Evolutionary conservation across 2,797 vertebrate genomes (phyloP).

Genomic region (Acrocephalus scirpaceus): DNA sequence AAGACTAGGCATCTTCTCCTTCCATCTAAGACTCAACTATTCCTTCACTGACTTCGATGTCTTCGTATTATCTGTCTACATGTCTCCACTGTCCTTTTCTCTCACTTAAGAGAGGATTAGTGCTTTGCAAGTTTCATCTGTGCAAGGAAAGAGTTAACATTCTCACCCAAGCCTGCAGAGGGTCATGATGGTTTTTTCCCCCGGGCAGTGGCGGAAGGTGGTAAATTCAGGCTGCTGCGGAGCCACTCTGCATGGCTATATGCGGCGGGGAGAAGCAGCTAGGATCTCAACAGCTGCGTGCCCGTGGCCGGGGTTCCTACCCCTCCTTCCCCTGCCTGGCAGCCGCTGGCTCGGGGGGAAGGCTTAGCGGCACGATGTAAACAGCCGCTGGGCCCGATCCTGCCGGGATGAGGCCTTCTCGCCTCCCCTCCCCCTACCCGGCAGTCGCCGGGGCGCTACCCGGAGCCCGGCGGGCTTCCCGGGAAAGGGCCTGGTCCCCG

Average conservation of each 20-base stretch:
- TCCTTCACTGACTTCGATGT: neutral
- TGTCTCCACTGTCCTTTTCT: neutral
- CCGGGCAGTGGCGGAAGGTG: neutral
- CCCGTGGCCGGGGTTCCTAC: neutral
- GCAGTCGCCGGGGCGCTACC: too few relatives aligned
- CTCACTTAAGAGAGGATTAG: neutral
- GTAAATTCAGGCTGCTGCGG: neutral
- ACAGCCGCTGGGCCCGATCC: neutral
- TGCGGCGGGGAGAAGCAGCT: neutral
- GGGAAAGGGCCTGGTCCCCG: neutral
- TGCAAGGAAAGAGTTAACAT: neutral
- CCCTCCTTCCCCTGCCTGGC: neutral
- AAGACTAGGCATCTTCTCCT: neutral
- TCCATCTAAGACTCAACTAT: neutral
- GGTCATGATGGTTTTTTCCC: neutral
- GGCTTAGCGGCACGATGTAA: too few relatives aligned
- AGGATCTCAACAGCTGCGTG: neutral
- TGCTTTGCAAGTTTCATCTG: neutral
- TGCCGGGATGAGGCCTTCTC: neutral
- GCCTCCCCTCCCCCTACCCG: neutral
- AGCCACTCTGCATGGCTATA: too few relatives aligned
- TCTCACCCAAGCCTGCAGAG: neutral
- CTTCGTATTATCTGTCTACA: neutral
- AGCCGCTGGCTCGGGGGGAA: neutral
- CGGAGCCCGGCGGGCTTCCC: neutral